A percentile compares a stretch with the other conserved stretches of the same genome.
phyloP scores from a whole-genome alignment of 2,797 vertebrate species.

The Amphiprion clarkii region DNA sequence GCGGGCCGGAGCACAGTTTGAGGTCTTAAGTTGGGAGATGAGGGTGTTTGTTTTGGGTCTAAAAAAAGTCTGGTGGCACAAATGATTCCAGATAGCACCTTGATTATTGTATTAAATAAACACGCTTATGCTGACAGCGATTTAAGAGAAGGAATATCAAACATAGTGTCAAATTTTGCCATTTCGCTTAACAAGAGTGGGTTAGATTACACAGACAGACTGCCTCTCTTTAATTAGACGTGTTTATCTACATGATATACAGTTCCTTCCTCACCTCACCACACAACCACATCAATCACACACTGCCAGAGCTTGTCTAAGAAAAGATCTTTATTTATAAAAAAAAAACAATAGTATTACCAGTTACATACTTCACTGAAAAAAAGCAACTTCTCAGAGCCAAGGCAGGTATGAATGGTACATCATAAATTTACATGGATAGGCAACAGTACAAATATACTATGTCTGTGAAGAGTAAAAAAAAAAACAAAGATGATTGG shows the following conservation, averaged over 20 bases:
- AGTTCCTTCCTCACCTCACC: constrained; percentile 19
- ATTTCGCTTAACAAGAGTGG: constrained; percentile 38
- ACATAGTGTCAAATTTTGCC: constrained; percentile 44
- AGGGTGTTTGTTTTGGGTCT: not conserved
- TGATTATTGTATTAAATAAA: constrained; percentile 7
- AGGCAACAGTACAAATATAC: constrained; percentile 84
- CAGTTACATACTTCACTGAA: constrained; percentile 87
- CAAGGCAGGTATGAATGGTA: constrained; percentile 86
- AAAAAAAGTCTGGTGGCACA: not conserved
- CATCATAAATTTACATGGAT: constrained; percentile 82
- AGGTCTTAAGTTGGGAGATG: not conserved
- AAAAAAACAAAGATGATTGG: constrained; percentile 63
- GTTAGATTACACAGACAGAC: constrained; percentile 49
- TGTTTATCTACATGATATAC: constrained; percentile 48
- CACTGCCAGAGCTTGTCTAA: constrained; percentile 66
- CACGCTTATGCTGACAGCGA: not conserved
- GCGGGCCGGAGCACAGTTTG: not conserved
- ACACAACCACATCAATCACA: constrained; percentile 52
- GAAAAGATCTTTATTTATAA: constrained; percentile 89
- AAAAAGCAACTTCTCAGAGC: constrained; percentile 85
- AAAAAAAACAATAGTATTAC: constrained; percentile 84
- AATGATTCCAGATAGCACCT: not conserved
- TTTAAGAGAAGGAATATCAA: constrained; percentile 25
- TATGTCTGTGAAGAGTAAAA: constrained; percentile 65
- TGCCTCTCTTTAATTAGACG: constrained; percentile 66